A percentile compares a stretch with the other conserved stretches of the same genome.
These are phyloP conservation scores for Hemitrygon akajei DNA, from an alignment of 2,797 vertebrate genomes.

Conservation along the genomic window DNA sequence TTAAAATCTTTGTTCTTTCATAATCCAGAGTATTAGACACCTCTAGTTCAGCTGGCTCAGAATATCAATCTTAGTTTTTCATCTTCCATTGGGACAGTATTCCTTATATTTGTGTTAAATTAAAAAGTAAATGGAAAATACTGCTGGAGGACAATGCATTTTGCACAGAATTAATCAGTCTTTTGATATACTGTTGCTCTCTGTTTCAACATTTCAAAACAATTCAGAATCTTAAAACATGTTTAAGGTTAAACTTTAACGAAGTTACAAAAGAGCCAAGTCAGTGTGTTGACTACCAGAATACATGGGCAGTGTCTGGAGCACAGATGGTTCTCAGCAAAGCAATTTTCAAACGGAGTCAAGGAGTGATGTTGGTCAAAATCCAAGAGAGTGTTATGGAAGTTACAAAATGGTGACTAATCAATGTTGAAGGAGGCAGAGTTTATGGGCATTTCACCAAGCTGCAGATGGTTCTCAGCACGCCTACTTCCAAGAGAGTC, in stretches of 20 bases:
- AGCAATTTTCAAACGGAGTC: constrained; percentile 8
- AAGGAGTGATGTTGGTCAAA: neutral
- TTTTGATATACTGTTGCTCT: too few relatives aligned
- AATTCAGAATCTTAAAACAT: neutral
- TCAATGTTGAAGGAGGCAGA: neutral
- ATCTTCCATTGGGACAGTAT: neutral
- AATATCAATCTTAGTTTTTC: neutral
- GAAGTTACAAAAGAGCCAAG: neutral
- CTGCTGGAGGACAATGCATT: neutral
- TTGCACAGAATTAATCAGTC: neutral
- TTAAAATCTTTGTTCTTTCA: neutral
- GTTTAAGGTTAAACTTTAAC: neutral
- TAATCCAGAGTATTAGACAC: neutral
- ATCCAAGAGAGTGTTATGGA: constrained; percentile 11
- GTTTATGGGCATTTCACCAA: neutral
- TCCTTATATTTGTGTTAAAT: neutral
- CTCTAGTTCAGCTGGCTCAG: neutral
- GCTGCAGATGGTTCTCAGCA: constrained; percentile 16
- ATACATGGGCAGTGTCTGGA: neutral
- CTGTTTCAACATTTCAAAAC: neutral
- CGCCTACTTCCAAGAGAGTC: neutral
- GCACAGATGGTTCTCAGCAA: neutral
- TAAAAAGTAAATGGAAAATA: neutral
- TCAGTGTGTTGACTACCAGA: neutral
- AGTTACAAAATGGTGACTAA: constrained; percentile 7